Base-by-base conservation (phyloP, 2,797 vertebrate species). In the Garrulus glandarius region DNA sequence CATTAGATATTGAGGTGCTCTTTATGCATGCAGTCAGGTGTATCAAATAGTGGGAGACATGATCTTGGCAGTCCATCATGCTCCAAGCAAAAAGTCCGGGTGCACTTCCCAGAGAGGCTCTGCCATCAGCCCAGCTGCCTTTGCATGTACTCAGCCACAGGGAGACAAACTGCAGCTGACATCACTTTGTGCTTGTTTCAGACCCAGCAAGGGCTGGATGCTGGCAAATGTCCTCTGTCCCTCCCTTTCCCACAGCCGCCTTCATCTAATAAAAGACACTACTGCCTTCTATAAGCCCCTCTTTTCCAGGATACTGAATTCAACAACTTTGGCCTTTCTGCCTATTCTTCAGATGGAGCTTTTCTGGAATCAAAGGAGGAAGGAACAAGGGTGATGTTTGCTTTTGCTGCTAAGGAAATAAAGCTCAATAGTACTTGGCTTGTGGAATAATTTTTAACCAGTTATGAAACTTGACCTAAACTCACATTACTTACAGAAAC, bases 351-450 rank as follows among this genome's bases (percentile, higher is more conserved):
- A 71, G 30, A 56, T 44, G 23, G 50, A 87, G 20, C 39, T 84
- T 82, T 82, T 81, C 30, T 59, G 68, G 43, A 75, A 23, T 84
- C 29, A 16, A 30, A 86, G 81, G 59, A 75, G 68, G 49, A 82
- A 89, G 44, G 59, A 93, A 63, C 34, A 67, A 83, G 36, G 36
- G 27, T 74, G 46, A 50, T 60, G 56, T 94, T 95, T 93, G 76
- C 76, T 57, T 92, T 85, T 72, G 49, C 79, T 49, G 41, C 64
- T 83, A 13, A 94, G 85, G 79, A 82, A 87, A 30, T 60, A 20
- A 55, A 78, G 29, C 43, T 79, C 37, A 53, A 4, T 53, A 91
- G 65, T 32, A 34, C 37, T 91, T 69, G 60, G 34, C 60, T 74
- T 13, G 5, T 23, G 36, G n/a, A 61, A 30, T 71, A 23, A 60